Evolutionary conservation across 2,797 vertebrate genomes (phyloP).

Genomic region (Rhinophrynus dorsalis): DNA sequence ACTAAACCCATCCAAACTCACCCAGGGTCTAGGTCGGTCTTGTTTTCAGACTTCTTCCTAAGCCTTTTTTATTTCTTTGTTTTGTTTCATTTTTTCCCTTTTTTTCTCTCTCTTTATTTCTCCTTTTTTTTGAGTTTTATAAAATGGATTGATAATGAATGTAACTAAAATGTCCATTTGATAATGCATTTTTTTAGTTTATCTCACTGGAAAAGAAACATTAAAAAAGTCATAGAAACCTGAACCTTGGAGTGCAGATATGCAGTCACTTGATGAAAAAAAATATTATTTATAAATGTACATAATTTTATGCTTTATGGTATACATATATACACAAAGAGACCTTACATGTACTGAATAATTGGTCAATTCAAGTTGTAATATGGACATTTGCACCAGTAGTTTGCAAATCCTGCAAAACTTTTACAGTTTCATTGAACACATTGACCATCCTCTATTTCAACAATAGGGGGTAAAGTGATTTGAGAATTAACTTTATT

Average conservation of each 20-base stretch:
- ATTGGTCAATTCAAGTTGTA: no score
- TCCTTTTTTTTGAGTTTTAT: conserved; percentile 61
- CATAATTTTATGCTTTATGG: conserved; percentile 57
- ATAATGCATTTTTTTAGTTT: conserved; percentile 66
- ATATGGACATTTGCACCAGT: no score
- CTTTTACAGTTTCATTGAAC: no score
- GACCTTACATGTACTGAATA: no score
- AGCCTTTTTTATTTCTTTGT: conserved; percentile 59
- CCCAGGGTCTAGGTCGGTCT: conserved; percentile 85
- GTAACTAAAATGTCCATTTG: conserved; percentile 69
- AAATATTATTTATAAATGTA: no score
- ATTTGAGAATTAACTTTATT: no score
- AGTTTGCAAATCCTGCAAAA: no score
- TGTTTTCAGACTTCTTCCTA: conserved; percentile 80
- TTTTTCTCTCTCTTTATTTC: conserved; percentile 44
- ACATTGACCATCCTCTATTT: no score
- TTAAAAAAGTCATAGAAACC: conserved; percentile 66
- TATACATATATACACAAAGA: no score
- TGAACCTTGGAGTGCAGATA: conserved; percentile 69
- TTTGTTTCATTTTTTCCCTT: conserved; percentile 58
- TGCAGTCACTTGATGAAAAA: conserved; percentile 83
- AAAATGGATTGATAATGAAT: conserved; percentile 76
- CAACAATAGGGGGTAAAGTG: no score
- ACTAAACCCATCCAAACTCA: conserved; percentile 84
- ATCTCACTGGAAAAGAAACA: neutral